Conservation (phyloP, 2,888 invertebrate species). For the Coronaproctus castanopsis region DNA sequence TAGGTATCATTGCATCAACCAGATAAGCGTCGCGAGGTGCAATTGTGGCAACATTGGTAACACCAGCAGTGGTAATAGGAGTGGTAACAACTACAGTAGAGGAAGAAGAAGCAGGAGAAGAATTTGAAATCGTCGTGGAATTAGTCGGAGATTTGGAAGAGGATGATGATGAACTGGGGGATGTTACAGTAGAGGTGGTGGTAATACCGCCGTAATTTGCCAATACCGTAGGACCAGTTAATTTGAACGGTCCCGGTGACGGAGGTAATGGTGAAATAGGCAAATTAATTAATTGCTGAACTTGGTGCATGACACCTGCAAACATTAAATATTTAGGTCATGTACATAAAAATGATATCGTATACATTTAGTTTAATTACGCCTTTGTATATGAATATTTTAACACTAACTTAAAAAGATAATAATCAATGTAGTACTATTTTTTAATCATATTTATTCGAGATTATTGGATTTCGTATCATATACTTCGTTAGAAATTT, state of each 20-base stretch:
- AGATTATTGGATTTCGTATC: too few relatives aligned
- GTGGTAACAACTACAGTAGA: conserved; percentile 4
- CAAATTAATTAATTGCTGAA: conserved; percentile 27
- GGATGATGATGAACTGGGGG: not conserved
- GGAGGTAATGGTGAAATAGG: conserved; percentile 24
- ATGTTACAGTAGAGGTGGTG: not conserved
- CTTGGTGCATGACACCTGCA: conserved; percentile 70
- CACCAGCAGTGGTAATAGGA: not conserved
- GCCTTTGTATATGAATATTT: too few relatives aligned
- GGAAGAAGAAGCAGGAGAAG: conserved; percentile 6
- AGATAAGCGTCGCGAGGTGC: not conserved
- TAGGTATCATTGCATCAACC: not conserved
- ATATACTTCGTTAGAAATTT: too few relatives aligned
- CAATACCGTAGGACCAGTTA: too few relatives aligned
- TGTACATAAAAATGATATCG: too few relatives aligned
- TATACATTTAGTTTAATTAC: too few relatives aligned
- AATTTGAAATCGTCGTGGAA: conserved; percentile 5
- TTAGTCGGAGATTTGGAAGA: conserved; percentile 17
- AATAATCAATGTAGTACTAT: too few relatives aligned
- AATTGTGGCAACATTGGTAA: too few relatives aligned
- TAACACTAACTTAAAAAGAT: too few relatives aligned
- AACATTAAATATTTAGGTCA: too few relatives aligned
- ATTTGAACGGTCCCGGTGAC: conserved; percentile 29
- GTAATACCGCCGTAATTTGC: too few relatives aligned
- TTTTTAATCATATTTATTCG: too few relatives aligned